phyloP scores from a whole-genome alignment of 2,888 invertebrate genomes.

The Alviniconcha strummeri region DNA sequence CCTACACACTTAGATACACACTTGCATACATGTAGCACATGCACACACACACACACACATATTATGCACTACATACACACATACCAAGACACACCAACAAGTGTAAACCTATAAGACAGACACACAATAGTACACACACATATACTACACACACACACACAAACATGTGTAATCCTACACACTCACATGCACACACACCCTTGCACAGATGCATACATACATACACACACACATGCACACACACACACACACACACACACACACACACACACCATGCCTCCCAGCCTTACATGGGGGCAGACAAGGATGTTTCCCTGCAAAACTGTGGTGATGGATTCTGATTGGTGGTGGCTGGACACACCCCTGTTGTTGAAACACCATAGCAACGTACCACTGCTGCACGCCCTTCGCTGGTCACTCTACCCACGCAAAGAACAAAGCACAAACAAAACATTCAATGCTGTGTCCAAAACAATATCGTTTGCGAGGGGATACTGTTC shows the following conservation, averaged over 20 bases:
- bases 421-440: neutral
- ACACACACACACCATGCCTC: neutral
- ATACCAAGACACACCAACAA: neutral
- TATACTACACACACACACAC: neutral
- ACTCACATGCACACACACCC: neutral
- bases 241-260: neutral
- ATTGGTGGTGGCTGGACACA: constrained; percentile 14
- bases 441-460: no score
- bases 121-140: neutral
- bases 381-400: constrained; percentile 1
- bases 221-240: neutral
- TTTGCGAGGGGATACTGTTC: no score
- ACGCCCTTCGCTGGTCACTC: neutral
- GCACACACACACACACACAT: neutral
- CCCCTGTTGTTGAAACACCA: neutral
- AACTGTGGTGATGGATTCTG: constrained; percentile 16
- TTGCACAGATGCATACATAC: no score
- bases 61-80: neutral
- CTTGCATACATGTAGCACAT: neutral
- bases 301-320: neutral
- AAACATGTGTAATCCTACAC: neutral
- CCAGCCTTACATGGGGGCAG: constrained; percentile 7
- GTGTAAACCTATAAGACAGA: no score
- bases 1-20: neutral
- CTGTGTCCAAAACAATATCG: no score